Base-by-base conservation (phyloP, 2,113 vertebrate species). In the Anolis carolinensis region DNA sequence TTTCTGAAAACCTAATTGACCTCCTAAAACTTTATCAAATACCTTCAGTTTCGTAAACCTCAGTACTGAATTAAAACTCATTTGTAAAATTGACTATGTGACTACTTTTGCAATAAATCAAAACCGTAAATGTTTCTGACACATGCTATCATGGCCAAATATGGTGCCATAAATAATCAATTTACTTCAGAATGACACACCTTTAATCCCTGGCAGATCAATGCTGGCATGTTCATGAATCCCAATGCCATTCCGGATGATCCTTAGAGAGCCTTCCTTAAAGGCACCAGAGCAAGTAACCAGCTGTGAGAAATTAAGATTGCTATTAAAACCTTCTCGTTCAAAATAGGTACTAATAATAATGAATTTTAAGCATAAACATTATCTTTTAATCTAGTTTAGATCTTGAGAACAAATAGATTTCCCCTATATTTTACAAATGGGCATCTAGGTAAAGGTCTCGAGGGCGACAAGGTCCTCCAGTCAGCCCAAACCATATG, bases 221-320 rank as follows among this genome's bases (percentile, higher is more conserved):
- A 99, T 99, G 95, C 99, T 99, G 95, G 99, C 98, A 0, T 99
- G 99, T 90, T 99, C 99, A 0, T 99, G 99, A 92, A 99, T 99
- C 52, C 99, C 98, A 13, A 99, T 99, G 86, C 99, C 99, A 0
- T 99, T 99, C 81, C 99, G 97, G 92, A 99, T 99, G 92, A 99
- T 99, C 86, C 99, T 95, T 30, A 99, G 96, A 0, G 99, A 99
- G 36, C 99, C 99, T 90, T 99, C 99, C 85, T 99, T 99, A 91
- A 99, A 99, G 0, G 99, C 99, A 2, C 99, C 99, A 0, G 99
- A 99, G 95, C 99, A 99, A 0, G 99, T 99, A 89, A 99, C 99
- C 93, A 99, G 95, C 99, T 99, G 92, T 67, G 93, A 82, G 68
- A 32, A 94, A 83, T 90, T 87, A 82, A 77, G 74, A 67, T 6